These are phyloP conservation scores for Holothuria glaberrima DNA, from an alignment of 35 echinoderm and acorn worm species.

Conservation along the genomic window DNA sequence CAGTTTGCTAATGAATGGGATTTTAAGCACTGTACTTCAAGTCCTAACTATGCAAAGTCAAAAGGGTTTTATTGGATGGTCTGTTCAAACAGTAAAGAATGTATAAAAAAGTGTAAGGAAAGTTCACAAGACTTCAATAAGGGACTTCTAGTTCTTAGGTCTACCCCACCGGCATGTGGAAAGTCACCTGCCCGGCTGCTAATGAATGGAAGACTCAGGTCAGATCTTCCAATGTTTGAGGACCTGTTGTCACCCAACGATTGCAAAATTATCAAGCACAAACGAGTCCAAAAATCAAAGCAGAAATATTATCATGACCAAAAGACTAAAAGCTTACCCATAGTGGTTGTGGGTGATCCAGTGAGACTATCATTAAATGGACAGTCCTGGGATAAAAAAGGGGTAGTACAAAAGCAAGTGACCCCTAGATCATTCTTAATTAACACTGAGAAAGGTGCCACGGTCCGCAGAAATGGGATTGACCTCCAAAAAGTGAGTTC, in stretches of 20 bases:
- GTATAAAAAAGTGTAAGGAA: conserved; percentile 30
- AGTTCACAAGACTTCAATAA: conserved; percentile 55
- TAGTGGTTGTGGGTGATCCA: not conserved
- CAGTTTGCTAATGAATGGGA: conserved; percentile 60
- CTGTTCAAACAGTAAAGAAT: conserved; percentile 55
- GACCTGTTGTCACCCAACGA: too few relatives aligned
- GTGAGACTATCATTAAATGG: conserved; percentile 14
- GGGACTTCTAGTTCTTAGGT: conserved; percentile 16
- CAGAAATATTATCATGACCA: conserved; percentile 27
- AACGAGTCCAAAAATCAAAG: not conserved
- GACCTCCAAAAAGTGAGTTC: too few relatives aligned
- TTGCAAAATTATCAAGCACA: not conserved
- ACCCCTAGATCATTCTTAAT: not conserved
- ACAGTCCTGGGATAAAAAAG: not conserved
- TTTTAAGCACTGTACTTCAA: conserved; percentile 55
- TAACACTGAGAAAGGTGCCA: too few relatives aligned
- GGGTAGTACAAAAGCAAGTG: not conserved
- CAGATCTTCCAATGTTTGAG: conserved; percentile 34
- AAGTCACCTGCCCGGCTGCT: conserved; percentile 59
- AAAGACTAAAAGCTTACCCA: conserved; percentile 20
- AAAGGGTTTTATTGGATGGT: conserved; percentile 36
- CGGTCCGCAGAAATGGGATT: too few relatives aligned
- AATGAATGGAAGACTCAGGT: conserved; percentile 29
- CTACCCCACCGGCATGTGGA: conserved; percentile 31
- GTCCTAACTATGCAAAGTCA: conserved; percentile 61